A percentile compares a stretch with the other conserved stretches of the same genome.
Conservation (phyloP, 2,113 vertebrate genomes). For the Arothron firmamentum region DNA sequence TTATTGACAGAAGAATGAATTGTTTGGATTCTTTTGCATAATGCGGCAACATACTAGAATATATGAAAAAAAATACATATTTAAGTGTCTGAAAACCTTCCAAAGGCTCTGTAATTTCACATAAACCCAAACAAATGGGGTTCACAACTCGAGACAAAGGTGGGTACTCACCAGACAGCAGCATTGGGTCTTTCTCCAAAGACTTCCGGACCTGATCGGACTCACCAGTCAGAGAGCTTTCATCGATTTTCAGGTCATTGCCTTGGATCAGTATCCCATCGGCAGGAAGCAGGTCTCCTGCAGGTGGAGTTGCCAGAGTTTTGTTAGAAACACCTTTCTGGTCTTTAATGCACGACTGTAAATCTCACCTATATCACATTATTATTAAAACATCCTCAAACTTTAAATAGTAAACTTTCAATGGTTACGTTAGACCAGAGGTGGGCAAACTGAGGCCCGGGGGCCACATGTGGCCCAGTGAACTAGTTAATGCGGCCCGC, state of each 20-base stretch:
- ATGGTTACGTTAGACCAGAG: too few species aligned
- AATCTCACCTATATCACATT: too few species aligned
- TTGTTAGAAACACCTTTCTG: not conserved
- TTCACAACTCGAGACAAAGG: too few species aligned
- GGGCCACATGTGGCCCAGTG: too few species aligned
- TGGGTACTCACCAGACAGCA: constrained; percentile 84
- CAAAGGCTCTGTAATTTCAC: not conserved
- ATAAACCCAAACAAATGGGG: not conserved
- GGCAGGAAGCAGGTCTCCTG: constrained; percentile 92
- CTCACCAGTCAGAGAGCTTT: constrained; percentile 95
- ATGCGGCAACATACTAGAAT: too few species aligned
- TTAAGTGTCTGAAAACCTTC: not conserved
- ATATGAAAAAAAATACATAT: too few species aligned
- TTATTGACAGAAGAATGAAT: too few species aligned
- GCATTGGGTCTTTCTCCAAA: constrained; percentile 90
- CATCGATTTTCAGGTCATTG: constrained; percentile 96
- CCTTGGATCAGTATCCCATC: constrained; percentile 95
- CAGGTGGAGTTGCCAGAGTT: constrained; percentile 6
- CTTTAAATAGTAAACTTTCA: too few species aligned
- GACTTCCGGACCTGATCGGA: constrained; percentile 94
- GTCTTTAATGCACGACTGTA: not conserved
- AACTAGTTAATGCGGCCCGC: too few species aligned
- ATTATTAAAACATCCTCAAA: too few species aligned
- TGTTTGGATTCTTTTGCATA: too few species aligned
- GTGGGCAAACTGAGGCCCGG: too few species aligned